Base-by-base conservation (phyloP, 2,797 vertebrate genomes). In the Taeniopygia guttata region DNA sequence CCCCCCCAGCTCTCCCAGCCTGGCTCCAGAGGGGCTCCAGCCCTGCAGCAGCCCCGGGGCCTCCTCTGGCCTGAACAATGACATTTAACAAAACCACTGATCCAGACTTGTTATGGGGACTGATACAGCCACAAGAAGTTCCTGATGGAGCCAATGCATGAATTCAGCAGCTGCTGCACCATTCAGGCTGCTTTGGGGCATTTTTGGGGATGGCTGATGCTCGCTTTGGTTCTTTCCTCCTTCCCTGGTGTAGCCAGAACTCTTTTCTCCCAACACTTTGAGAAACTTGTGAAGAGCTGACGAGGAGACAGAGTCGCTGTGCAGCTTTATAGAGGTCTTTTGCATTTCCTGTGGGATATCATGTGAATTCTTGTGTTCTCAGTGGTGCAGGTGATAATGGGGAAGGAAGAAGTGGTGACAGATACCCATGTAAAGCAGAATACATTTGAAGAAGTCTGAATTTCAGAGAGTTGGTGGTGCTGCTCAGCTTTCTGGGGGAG, bases 41-140 rank as follows among this genome's bases (percentile, higher is more conserved):
- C 52, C 21, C 27, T 54, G 40, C 3, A 48, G 59, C 34, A 55
- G 1, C 29, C 19, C 29, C 1, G 0, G 0, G 23, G 8, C 7
- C 13, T 45, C 48, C 16, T 40, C 63, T 69, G 54, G 7, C 9
- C n/a, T 20, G 34, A 52, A 6, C 21, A 48, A 30, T 30, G 17
- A 26, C 32, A 34, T 52, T 34, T 22, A n/a, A 36, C 29, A 16
- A 73, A 34, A 23, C 0, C 68, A 22, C 49, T 0, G 0, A 7
- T 40, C 13, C 9, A 3, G 19, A 23, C 0, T 1, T 4, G 34
- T 5, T 45, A 3, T 30, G 17, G 52, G 62, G 38, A 16, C 38
- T 21, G 82, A 7, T 11, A 11, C 21, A 51, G 46, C 29, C 43
- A 25, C 1, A 5, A 23, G 34, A 23, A 36, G 20, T 7, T 52